These are phyloP conservation scores for Zaprionus nigranus DNA, from an alignment of 1,140 invertebrate genomes.

Conservation along the genomic window DNA sequence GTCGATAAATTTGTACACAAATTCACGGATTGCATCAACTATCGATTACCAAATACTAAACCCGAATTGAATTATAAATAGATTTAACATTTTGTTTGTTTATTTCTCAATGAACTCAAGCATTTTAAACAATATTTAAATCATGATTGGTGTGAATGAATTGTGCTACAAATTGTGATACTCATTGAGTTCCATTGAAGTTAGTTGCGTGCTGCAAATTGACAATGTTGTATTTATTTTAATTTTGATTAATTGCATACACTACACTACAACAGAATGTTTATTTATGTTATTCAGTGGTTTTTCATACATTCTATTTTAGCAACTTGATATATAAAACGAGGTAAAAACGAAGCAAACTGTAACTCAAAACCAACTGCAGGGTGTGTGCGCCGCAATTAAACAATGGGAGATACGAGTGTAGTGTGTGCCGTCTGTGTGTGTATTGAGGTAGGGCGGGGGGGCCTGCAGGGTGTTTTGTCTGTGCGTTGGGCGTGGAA, in stretches of 20 bases:
- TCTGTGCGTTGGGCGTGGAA: constrained; percentile 67
- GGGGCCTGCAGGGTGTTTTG: constrained; percentile 29
- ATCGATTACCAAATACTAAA: constrained; percentile 22
- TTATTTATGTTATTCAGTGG: background rate
- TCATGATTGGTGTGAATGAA: background rate
- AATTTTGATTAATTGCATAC: background rate
- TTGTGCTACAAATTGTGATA: background rate
- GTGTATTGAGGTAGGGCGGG: constrained; percentile 11
- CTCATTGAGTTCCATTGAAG: background rate
- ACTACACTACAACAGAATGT: background rate
- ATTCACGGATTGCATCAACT: background rate
- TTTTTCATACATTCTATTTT: constrained; percentile 24
- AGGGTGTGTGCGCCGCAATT: constrained; percentile 59
- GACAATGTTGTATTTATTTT: background rate
- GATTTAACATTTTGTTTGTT: background rate
- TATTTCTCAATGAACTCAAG: background rate
- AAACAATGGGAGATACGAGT: constrained; percentile 64
- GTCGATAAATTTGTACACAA: background rate
- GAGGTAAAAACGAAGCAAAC: constrained; percentile 67
- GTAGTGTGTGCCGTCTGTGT: constrained; percentile 17
- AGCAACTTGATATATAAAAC: constrained; percentile 66
- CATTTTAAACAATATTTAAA: background rate
- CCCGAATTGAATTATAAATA: constrained; percentile 1
- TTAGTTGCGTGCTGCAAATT: background rate
- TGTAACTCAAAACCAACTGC: constrained; percentile 65